Conservation (phyloP, 92 coral and sea anemone genomes). For the Plumapathes pennacea region DNA sequence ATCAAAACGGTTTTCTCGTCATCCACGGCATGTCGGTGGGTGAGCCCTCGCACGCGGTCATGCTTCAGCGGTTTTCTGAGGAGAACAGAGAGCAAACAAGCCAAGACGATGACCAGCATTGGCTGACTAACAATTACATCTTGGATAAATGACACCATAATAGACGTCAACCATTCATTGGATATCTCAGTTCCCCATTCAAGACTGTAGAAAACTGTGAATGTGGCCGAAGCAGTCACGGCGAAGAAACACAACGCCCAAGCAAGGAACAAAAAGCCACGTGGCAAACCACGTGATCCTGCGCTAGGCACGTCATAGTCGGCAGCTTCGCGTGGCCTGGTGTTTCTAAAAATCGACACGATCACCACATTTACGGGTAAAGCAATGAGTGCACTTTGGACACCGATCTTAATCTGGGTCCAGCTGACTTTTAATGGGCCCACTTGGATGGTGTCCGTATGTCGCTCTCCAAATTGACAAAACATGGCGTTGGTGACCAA, state of each 20-base stretch:
- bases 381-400: slow-evolving; percentile 66
- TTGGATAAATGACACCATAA: slow-evolving; percentile 63
- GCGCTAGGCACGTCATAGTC: slow-evolving; percentile 2
- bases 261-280: slow-evolving; percentile 41
- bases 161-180: slow-evolving; percentile 80
- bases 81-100: slow-evolving; percentile 58
- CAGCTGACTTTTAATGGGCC: slow-evolving; percentile 72
- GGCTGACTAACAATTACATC: slow-evolving; percentile 74
- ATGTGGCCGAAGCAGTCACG: slow-evolving; percentile 35
- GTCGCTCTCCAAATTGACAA: slow-evolving; percentile 64
- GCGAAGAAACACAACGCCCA: slow-evolving; percentile 57
- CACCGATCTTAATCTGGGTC: slow-evolving; percentile 72
- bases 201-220: slow-evolving; percentile 68
- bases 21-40: slow-evolving; percentile 6
- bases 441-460: slow-evolving; percentile 46
- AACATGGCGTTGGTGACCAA: slow-evolving; percentile 88
- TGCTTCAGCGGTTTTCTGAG: slow-evolving; percentile 52
- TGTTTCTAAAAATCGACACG: slow-evolving; percentile 60
- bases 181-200: slow-evolving; percentile 78
- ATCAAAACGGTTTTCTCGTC: slow-evolving; percentile 19
- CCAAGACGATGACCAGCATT: slow-evolving; percentile 51
- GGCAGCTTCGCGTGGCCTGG: slow-evolving; percentile 14
- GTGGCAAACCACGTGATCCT: slow-evolving; percentile 27
- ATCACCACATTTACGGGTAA: slow-evolving; percentile 63
- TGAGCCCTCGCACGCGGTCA: slow-evolving; percentile 1